Conservation (phyloP, 2,797 vertebrate species). For the Centroberyx gerrardi region DNA sequence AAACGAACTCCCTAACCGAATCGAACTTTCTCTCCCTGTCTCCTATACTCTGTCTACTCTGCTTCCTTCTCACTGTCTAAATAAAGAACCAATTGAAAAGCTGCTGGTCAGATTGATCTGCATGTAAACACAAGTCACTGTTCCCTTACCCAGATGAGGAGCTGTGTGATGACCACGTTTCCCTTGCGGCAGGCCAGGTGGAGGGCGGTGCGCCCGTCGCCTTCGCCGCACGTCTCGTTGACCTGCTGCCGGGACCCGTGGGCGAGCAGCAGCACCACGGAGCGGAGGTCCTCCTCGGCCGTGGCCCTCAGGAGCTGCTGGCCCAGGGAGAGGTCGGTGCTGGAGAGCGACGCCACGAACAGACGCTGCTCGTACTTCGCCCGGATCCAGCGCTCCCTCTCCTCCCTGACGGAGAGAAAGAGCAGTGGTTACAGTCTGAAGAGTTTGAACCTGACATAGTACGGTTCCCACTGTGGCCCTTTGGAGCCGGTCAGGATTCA, state of each 20-base stretch:
- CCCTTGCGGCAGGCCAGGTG: slow-evolving; percentile 94
- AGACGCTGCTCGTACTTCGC: slow-evolving; percentile 98
- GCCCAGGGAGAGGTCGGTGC: slow-evolving; percentile 90
- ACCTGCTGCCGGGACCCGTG: slow-evolving; percentile 94
- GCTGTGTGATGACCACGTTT: slow-evolving; percentile 93
- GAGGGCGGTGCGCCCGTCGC: slow-evolving; percentile 93
- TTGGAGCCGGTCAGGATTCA: no score
- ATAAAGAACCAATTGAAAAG: no score
- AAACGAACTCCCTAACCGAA: neutral
- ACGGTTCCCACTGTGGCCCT: no score
- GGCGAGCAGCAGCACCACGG: slow-evolving; percentile 92
- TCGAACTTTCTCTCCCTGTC: no score
- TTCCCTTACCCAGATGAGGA: slow-evolving; percentile 93
- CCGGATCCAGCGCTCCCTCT: slow-evolving; percentile 98
- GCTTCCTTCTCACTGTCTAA: no score
- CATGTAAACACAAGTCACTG: neutral
- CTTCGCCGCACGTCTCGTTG: slow-evolving; percentile 95
- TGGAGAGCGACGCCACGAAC: slow-evolving; percentile 90
- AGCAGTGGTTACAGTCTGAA: no score
- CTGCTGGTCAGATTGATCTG: neutral
- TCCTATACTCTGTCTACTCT: no score
- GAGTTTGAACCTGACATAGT: no score
- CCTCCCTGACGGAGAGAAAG: slow-evolving; percentile 83
- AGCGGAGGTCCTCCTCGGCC: slow-evolving; percentile 91
- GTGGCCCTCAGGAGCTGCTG: slow-evolving; percentile 93